A percentile compares a stretch with the other conserved stretches of the same genome.
phyloP scores from a whole-genome alignment of 2,113 vertebrate species.

The Zosterops lateralis region DNA sequence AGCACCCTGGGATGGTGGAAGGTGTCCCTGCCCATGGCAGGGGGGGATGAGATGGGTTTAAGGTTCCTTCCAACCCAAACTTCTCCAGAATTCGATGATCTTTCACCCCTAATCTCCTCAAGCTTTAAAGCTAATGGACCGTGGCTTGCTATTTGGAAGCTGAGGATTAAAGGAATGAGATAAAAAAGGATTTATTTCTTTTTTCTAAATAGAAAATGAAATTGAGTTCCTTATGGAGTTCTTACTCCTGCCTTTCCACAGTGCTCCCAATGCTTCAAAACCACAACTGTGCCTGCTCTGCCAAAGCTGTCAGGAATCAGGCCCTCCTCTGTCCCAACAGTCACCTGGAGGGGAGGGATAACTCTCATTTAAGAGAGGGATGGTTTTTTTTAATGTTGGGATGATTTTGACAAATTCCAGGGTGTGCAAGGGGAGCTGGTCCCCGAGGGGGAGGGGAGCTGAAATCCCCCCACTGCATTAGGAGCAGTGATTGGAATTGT shows the following conservation, averaged over 20 bases:
- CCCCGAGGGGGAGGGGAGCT: neutral
- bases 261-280: rapidly evolving
- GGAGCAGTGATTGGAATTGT: neutral
- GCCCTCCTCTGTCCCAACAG: rapidly evolving
- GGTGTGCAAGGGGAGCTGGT: neutral
- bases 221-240: neutral
- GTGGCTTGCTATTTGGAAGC: neutral
- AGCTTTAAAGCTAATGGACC: neutral
- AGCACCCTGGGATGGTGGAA: rapidly evolving
- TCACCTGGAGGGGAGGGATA: rapidly evolving
- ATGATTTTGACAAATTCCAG: neutral
- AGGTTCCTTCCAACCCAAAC: neutral
- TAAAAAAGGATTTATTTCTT: neutral
- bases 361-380: neutral
- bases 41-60: rapidly evolving
- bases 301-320: rapidly evolving
- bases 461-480: rapidly evolving
- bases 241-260: rapidly evolving
- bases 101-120: neutral
- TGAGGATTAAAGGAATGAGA: neutral
- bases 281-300: rapidly evolving
- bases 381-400: neutral
- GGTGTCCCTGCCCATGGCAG: neutral
- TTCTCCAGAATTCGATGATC: rapidly evolving
- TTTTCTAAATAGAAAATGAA: neutral